Percentiles rank a stretch among this genome's conserved stretches.
Evolutionary conservation across 2,113 vertebrate species (phyloP).

Genomic region (Plestiodon gilberti): DNA sequence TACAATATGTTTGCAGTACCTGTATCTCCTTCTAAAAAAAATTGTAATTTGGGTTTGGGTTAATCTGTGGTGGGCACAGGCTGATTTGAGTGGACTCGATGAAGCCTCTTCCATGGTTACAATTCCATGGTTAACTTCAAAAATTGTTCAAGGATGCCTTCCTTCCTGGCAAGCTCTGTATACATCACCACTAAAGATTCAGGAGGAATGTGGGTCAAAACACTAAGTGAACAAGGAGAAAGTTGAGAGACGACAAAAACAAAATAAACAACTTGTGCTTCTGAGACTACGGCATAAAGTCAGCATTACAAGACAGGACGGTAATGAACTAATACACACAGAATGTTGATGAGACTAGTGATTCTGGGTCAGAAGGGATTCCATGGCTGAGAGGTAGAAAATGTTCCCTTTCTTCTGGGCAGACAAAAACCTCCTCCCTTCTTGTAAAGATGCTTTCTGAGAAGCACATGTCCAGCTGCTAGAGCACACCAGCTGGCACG

Average conservation of each 20-base stretch:
- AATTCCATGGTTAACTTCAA: too few relatives aligned
- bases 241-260: background rate
- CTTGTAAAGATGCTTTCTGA: conserved; percentile 1
- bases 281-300: background rate
- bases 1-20: background rate
- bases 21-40: background rate
- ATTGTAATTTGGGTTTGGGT: background rate
- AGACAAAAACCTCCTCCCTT: background rate
- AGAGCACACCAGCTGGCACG: conserved; percentile 7
- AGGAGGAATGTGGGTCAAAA: background rate
- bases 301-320: background rate
- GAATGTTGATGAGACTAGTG: background rate
- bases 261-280: background rate
- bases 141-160: background rate
- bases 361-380: conserved; percentile 6
- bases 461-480: background rate
- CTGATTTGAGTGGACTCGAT: background rate
- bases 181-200: background rate
- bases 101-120: background rate
- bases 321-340: background rate
- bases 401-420: background rate
- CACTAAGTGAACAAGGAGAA: background rate
- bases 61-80: background rate
- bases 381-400: background rate
- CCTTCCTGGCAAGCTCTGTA: background rate